phyloP scores from a whole-genome alignment of 2,888 invertebrate species.

The Cyrtodaria siliqua region DNA sequence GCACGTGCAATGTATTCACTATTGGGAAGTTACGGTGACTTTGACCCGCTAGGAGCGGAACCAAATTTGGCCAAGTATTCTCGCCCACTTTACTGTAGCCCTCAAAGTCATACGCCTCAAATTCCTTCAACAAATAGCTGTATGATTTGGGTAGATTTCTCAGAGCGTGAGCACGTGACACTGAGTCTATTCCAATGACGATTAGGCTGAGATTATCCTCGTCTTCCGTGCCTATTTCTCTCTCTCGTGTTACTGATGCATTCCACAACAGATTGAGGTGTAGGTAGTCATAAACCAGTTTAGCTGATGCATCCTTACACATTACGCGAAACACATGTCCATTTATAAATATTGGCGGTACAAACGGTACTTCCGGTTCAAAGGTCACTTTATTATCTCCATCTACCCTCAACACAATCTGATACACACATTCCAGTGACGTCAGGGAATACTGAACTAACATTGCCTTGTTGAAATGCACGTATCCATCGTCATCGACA shows the following conservation, averaged over 20 bases:
- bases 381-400: slow-evolving; percentile 24
- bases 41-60: slow-evolving; percentile 59
- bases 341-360: slow-evolving; percentile 40
- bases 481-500: no score
- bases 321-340: slow-evolving; percentile 28
- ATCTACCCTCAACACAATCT: not conserved
- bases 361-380: slow-evolving; percentile 10
- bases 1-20: slow-evolving; percentile 16
- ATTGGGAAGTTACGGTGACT: slow-evolving; percentile 14
- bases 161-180: slow-evolving; percentile 43
- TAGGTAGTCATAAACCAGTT: slow-evolving; percentile 44
- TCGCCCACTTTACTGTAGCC: slow-evolving; percentile 66
- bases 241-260: slow-evolving; percentile 8
- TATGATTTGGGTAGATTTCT: slow-evolving; percentile 57
- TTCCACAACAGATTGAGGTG: slow-evolving; percentile 43
- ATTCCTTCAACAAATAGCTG: slow-evolving; percentile 47
- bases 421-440: not conserved
- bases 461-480: no score
- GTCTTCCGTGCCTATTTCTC: slow-evolving; percentile 29
- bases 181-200: slow-evolving; percentile 51
- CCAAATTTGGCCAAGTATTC: slow-evolving; percentile 63
- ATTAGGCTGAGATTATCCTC: slow-evolving; percentile 44
- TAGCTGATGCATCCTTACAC: slow-evolving; percentile 9
- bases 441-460: not conserved
- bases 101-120: slow-evolving; percentile 56